Percentiles rank a stretch among this genome's conserved stretches.
Evolutionary conservation across 2,113 vertebrate species (phyloP).

Genomic region (Burhinus oedicnemus): DNA sequence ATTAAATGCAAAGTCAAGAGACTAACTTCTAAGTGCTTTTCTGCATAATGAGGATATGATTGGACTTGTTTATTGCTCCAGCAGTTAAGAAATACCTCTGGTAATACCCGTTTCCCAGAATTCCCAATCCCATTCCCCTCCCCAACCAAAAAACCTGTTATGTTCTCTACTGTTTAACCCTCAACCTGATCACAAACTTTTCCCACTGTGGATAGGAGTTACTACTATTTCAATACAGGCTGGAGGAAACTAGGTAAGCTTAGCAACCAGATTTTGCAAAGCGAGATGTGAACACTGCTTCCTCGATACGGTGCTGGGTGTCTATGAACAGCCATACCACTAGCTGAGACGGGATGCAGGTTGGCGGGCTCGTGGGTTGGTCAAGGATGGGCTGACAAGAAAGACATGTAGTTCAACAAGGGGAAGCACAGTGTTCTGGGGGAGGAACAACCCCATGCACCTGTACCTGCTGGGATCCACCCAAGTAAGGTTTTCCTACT

Average conservation of each 20-base stretch:
- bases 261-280: not conserved
- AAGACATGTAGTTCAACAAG: not conserved
- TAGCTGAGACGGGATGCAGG: not conserved
- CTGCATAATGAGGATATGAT: slow-evolving; percentile 11
- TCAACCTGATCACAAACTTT: not conserved
- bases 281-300: not conserved
- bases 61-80: slow-evolving; percentile 1
- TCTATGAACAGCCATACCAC: not conserved
- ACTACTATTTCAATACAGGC: not conserved
- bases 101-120: not conserved
- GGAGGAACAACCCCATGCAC: not conserved
- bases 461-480: not conserved
- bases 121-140: not conserved
- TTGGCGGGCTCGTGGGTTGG: not conserved
- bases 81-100: not conserved
- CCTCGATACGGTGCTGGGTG: too few relatives aligned
- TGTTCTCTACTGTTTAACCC: not conserved
- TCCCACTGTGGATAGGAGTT: not conserved
- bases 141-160: not conserved
- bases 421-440: not conserved
- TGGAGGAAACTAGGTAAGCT: not conserved
- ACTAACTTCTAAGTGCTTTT: not conserved
- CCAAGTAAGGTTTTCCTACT: not conserved
- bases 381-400: not conserved
- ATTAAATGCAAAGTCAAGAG: slow-evolving; percentile 29